Base-by-base conservation (phyloP, 37 sponge, comb jelly and placozoan genomes). In the Hexactinellida sp. region DNA sequence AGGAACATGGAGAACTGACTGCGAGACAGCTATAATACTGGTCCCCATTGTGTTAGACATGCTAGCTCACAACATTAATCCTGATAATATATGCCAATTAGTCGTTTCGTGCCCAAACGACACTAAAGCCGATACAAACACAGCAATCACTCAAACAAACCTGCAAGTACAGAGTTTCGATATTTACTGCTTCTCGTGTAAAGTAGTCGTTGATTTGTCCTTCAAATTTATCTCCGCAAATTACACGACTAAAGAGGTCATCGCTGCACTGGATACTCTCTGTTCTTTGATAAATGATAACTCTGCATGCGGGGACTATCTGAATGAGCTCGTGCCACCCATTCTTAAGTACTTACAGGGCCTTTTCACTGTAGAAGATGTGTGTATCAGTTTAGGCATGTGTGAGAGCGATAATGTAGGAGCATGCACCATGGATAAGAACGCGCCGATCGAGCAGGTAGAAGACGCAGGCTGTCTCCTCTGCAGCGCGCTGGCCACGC, bases 11-110 rank as follows among this genome's bases (percentile, higher is more conserved):
- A 63, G 76, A n/a, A 63, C 3, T 23, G 76, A 63, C 34, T 63
- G 76, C 34, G 76, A 63, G 34, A 32, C 28, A 25, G 76, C 32
- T 63, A 1, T 63, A 7, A 7, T n/a, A 63, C 13, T 63, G 34
- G 76, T 63, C 76, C 76, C 76, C 3, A 28, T 63, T 63, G 76
- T 63, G 76, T 63, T 63, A n/a, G 76, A 63, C 34, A 7, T 63
- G 28, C 30, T 63, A 10, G 76, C 76, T 63, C 76, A 63, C 13
- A 63, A 63, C 34, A 32, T 23, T 63, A 1, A 32, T 25, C 76
- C 76, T 23, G 32, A 63, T 25, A 23, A 63, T 3, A 63, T 63
- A 32, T 63, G 76, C 76, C 34, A 63, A 21, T 23, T 25, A 7
- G 1, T 63, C 5, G 5, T 28, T n/a, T 23, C 76, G 5, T 63